Evolutionary conservation across 2,888 invertebrate species (phyloP).

Genomic region (Diploptera punctata): DNA sequence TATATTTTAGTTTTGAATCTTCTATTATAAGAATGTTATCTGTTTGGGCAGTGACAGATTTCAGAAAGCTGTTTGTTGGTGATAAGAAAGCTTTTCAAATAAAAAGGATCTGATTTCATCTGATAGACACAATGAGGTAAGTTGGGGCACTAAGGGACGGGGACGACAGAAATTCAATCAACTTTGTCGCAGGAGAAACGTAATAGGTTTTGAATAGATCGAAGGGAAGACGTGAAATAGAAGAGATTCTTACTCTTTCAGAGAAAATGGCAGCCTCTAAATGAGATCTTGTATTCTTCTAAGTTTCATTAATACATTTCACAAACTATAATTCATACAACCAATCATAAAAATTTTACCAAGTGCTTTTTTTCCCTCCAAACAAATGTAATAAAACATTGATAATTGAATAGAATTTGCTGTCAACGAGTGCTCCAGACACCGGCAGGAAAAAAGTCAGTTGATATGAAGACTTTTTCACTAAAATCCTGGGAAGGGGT

Average conservation of each 20-base stretch:
- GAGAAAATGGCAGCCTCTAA: too few relatives aligned
- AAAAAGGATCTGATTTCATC: background rate
- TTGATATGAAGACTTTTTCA: too few relatives aligned
- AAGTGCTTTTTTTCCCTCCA: too few relatives aligned
- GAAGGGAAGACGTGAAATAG: background rate
- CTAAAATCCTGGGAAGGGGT: too few relatives aligned
- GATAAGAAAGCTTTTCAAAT: background rate
- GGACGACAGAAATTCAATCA: background rate
- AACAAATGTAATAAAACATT: too few relatives aligned
- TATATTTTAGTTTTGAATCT: too few relatives aligned
- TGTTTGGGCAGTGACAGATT: background rate
- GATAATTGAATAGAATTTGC: too few relatives aligned
- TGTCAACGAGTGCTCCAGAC: too few relatives aligned
- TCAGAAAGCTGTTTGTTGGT: background rate
- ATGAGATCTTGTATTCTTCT: background rate
- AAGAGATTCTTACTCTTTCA: background rate
- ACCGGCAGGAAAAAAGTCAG: too few relatives aligned
- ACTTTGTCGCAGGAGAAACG: background rate
- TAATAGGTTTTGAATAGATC: conserved; percentile 8
- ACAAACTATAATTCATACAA: too few relatives aligned
- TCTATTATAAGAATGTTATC: too few relatives aligned
- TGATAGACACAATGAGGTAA: background rate
- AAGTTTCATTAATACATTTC: background rate
- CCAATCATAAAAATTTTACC: too few relatives aligned
- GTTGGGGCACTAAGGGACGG: background rate